Evolutionary conservation across 2,113 vertebrate species (phyloP).

Genomic region (Capra hircus): DNA sequence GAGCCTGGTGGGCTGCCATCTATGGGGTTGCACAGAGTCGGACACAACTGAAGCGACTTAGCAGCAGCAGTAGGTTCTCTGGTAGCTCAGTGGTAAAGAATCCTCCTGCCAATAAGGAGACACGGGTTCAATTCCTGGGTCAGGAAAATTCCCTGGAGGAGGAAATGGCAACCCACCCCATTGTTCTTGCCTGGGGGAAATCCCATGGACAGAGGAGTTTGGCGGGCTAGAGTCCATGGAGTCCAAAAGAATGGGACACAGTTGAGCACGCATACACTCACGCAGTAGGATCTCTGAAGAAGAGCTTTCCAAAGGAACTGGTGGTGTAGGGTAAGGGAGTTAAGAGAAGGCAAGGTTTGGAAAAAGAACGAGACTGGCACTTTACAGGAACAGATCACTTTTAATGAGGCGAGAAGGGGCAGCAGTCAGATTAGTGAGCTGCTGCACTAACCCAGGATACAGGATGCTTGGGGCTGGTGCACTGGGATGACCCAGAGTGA

Average conservation of each 20-base stretch:
- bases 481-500: too few relatives aligned
- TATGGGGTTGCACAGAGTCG: too few relatives aligned
- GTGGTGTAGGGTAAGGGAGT: background rate
- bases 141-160: background rate
- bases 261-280: background rate
- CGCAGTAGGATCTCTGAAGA: background rate
- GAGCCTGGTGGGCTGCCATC: too few relatives aligned
- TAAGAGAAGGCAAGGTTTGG: fast-evolving
- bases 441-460: background rate
- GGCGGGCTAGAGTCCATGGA: background rate
- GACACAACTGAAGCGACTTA: too few relatives aligned
- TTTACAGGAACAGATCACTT: background rate
- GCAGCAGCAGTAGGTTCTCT: background rate
- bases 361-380: background rate
- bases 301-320: background rate
- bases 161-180: background rate
- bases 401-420: background rate
- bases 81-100: background rate
- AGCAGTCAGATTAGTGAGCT: background rate
- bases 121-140: background rate
- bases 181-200: background rate
- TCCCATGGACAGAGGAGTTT: background rate
- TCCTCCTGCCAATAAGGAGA: background rate
- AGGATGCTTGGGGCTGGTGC: too few relatives aligned
- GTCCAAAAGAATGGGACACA: background rate